Conservation (phyloP, 2,797 vertebrate species). For the Alexandromys oeconomus region DNA sequence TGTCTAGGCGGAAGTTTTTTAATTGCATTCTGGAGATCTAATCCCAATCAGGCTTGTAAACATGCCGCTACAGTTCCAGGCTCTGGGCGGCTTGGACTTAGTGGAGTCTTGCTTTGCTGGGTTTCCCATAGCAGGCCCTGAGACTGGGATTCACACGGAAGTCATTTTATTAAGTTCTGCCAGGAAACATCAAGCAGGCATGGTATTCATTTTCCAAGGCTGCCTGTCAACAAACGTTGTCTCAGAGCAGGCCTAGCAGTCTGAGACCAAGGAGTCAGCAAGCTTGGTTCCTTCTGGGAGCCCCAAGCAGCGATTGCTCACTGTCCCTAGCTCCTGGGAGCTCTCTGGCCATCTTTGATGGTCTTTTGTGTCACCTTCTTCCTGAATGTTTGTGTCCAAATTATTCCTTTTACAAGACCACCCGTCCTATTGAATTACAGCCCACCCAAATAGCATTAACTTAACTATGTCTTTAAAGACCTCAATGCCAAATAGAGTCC, state of each 20-base stretch:
- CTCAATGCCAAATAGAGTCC: not conserved
- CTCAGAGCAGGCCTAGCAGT: not conserved
- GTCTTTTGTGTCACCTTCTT: not conserved
- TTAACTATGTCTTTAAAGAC: slow-evolving; percentile 43
- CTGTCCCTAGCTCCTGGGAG: not conserved
- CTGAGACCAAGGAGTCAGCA: not conserved
- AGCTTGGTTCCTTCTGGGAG: not conserved
- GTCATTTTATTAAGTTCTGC: slow-evolving; percentile 64
- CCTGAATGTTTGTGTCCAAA: not conserved
- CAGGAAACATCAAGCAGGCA: not conserved
- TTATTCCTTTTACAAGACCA: not conserved
- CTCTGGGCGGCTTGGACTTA: not conserved
- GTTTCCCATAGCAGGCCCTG: not conserved
- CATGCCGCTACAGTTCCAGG: not conserved
- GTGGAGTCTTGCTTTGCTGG: not conserved
- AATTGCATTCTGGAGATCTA: slow-evolving; percentile 60
- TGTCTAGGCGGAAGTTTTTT: slow-evolving; percentile 44
- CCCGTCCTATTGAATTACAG: not conserved
- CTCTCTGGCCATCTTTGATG: not conserved
- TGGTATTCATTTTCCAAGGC: not conserved
- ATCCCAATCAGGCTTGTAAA: slow-evolving; percentile 27
- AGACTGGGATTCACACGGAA: slow-evolving; percentile 1
- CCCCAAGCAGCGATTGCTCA: not conserved
- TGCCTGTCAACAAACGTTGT: not conserved
- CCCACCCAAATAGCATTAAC: not conserved